phyloP scores from a whole-genome alignment of 2,888 invertebrate genomes.

The Athalia circularis region DNA sequence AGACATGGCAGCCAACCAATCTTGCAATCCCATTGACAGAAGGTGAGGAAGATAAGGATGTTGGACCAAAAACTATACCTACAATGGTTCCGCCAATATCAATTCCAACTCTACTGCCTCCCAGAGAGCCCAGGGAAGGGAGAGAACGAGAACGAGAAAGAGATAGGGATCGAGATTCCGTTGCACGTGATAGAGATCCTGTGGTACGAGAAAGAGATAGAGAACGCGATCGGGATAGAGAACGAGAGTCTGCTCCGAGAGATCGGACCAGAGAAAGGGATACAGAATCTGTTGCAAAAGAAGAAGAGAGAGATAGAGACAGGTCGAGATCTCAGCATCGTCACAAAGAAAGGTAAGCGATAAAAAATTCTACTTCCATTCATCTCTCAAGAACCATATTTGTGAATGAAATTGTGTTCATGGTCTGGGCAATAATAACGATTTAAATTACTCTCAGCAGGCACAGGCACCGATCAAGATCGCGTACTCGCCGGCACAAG shows the following conservation, averaged over 20 bases:
- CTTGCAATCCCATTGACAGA: conserved; percentile 70
- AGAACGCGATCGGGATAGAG: conserved; percentile 65
- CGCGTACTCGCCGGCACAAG: conserved; percentile 80
- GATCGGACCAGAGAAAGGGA: conserved; percentile 64
- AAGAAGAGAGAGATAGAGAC: conserved; percentile 54
- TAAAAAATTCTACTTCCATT: conserved; percentile 33
- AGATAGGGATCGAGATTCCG: conserved; percentile 71
- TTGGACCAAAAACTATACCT: conserved; percentile 69
- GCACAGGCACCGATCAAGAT: conserved; percentile 75
- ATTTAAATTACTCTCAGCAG: conserved; percentile 54
- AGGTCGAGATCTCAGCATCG: conserved; percentile 80
- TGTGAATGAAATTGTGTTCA: not conserved
- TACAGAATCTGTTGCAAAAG: conserved; percentile 64
- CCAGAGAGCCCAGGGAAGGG: conserved; percentile 65
- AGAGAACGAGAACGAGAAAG: conserved; percentile 76
- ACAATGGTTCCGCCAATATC: conserved; percentile 71
- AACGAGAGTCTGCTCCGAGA: conserved; percentile 63
- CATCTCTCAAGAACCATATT: not conserved
- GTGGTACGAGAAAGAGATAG: conserved; percentile 65
- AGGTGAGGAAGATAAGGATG: conserved; percentile 66
- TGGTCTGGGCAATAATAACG: not conserved
- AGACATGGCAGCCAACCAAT: conserved; percentile 72
- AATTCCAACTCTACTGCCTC: conserved; percentile 67
- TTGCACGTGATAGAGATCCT: conserved; percentile 65
- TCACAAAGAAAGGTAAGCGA: conserved; percentile 78